phyloP scores from a whole-genome alignment of 2,113 vertebrate species.

The Rhombomys opimus region DNA sequence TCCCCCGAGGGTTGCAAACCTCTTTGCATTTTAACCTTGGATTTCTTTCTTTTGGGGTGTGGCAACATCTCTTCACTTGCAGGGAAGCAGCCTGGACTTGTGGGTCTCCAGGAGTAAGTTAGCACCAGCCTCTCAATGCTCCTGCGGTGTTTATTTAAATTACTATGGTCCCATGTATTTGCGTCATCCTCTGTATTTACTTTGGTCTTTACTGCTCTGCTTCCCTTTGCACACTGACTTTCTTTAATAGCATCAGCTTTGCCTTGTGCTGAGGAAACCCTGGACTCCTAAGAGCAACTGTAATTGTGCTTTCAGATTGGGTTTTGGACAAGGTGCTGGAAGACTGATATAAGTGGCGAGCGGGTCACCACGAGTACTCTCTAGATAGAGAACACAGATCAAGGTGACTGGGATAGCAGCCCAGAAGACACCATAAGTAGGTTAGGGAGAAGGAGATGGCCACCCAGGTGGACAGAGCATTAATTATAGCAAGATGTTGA shows the following conservation, averaged over 20 bases:
- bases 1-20: background rate
- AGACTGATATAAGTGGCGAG: background rate
- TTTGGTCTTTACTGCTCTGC: constrained; percentile 18
- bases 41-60: background rate
- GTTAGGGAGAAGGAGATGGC: background rate
- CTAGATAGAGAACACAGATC: background rate
- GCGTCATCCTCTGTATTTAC: background rate
- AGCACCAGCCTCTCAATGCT: background rate
- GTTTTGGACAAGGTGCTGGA: background rate
- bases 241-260: background rate
- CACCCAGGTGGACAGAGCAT: background rate
- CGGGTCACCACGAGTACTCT: background rate
- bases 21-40: background rate
- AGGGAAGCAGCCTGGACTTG: background rate
- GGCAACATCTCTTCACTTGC: background rate
- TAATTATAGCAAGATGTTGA: background rate
- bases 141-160: background rate
- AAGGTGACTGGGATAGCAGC: background rate
- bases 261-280: background rate
- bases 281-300: background rate
- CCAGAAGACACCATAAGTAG: rapidly evolving
- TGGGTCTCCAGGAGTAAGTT: background rate
- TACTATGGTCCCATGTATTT: background rate
- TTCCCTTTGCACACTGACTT: background rate
- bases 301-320: background rate